Evolutionary conservation across 2,888 invertebrate species (phyloP).

Genomic region (Sussaba pulchella): DNA sequence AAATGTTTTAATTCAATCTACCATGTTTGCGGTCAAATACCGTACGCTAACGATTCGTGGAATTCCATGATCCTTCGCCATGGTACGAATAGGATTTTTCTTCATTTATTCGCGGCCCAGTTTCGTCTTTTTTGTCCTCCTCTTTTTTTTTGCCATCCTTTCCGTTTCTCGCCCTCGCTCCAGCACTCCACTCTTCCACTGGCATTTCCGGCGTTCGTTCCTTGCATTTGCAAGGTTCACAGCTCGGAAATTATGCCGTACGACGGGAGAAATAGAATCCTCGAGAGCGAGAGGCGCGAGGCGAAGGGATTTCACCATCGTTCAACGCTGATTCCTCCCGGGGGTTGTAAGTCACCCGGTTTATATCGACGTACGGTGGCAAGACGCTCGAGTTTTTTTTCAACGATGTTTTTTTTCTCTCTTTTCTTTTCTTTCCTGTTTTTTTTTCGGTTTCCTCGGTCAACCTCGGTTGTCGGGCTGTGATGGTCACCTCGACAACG

Average conservation of each 20-base stretch:
- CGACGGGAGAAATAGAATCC: conserved; percentile 49
- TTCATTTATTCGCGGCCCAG: conserved; percentile 40
- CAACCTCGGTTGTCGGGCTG: conserved; percentile 3
- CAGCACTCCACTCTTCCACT: not conserved
- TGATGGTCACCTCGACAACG: conserved; percentile 15
- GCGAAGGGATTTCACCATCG: conserved; percentile 28
- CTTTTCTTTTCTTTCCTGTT: not conserved
- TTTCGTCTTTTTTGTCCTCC: too few relatives aligned
- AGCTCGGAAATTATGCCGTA: conserved; percentile 11
- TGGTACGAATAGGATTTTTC: conserved; percentile 48
- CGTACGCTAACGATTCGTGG: conserved; percentile 32
- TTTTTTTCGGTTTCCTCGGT: not conserved
- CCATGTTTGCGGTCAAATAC: not conserved
- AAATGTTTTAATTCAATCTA: conserved; percentile 43
- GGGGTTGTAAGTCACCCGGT: conserved; percentile 56
- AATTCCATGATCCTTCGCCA: conserved; percentile 27
- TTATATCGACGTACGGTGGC: conserved; percentile 54
- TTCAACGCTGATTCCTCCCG: conserved; percentile 60
- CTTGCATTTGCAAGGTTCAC: conserved; percentile 19
- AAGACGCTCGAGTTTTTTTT: conserved; percentile 28
- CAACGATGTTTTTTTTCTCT: not conserved
- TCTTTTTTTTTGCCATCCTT: too few relatives aligned
- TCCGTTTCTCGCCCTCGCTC: conserved; percentile 12
- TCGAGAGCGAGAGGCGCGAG: conserved; percentile 9
- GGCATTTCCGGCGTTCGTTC: conserved; percentile 34